Evolutionary conservation across 2,797 vertebrate genomes (phyloP).

Genomic region (Rhinatrema bivittatum): DNA sequence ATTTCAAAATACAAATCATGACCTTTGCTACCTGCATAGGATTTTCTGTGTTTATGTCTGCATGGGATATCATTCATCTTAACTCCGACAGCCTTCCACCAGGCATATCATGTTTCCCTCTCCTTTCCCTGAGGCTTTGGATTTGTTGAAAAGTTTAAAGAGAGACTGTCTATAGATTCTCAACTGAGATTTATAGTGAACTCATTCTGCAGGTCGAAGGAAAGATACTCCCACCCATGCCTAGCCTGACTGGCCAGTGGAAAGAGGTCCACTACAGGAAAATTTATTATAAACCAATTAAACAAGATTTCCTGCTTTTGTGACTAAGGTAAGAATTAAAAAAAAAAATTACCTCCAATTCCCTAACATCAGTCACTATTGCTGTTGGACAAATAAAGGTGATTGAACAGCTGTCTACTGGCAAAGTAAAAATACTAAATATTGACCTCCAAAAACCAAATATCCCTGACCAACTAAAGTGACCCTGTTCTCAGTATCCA

Average conservation of each 20-base stretch:
- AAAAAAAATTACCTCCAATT: too few species aligned
- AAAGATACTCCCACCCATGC: slow-evolving; percentile 6
- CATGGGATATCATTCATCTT: slow-evolving; percentile 10
- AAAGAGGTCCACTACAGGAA: background rate
- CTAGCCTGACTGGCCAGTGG: background rate
- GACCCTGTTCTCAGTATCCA: too few species aligned
- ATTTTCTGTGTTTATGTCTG: slow-evolving; percentile 12
- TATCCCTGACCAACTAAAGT: too few species aligned
- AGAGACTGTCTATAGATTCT: background rate
- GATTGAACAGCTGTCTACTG: too few species aligned
- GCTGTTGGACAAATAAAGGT: too few species aligned
- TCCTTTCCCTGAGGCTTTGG: background rate
- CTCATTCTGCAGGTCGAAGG: slow-evolving; percentile 2
- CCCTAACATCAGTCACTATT: too few species aligned
- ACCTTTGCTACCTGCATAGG: slow-evolving; percentile 6
- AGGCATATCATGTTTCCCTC: background rate
- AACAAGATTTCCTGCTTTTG: too few species aligned
- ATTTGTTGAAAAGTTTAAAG: slow-evolving; percentile 16
- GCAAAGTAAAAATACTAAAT: too few species aligned
- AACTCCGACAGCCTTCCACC: slow-evolving; percentile 7
- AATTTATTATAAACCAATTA: background rate
- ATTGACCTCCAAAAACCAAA: too few species aligned
- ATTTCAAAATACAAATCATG: slow-evolving; percentile 9
- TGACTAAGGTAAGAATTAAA: too few species aligned
- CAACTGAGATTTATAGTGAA: slow-evolving; percentile 11